Base-by-base conservation (phyloP, 92 coral and sea anemone genomes). In the Parazoanthus darwini region DNA sequence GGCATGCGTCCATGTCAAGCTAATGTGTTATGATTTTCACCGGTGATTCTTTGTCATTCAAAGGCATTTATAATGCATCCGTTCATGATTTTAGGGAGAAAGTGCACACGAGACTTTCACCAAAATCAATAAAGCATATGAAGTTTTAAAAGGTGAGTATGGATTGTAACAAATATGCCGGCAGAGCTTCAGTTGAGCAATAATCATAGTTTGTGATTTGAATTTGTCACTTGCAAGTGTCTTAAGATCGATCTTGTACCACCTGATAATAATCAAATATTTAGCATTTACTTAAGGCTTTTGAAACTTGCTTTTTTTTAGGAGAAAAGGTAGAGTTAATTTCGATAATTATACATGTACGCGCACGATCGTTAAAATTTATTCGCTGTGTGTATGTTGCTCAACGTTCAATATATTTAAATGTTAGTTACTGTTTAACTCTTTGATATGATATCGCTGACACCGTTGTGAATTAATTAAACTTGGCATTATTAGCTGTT, bases 91-190 rank as follows among this genome's bases (percentile, higher is more conserved):
- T 71, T 68, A 97, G 82, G 99, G 91, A 74, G 95, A 95, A 9
- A 91, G 90, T 33, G 99, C 99, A n/a, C 99, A 97, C 46, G 99
- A 97, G 70, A 92, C 88, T 44, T 97, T 97, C 79, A 91, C 94
- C 85, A 84, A 86, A 86, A 88, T 97, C 70, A 97, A 90, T 78
- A 96, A 94, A 78, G 99, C 99, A 1, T 97, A 97, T 86, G 99
- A 97, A 78, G 96, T 97, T 29, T 90, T 97, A 42, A 97, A 97
- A 97, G 99, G 99, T 95, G 83, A 43, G 88, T 42, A 16, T n/a
- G 43, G 5, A 8, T 0, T 23, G 42, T 36, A 54, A 54, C 59
- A 54, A 1, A 54, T 54, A 0, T 11, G 2, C 18, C 9, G 59
- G 59, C 59, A 5, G 38, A 48, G 10, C 13, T 26, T 46, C 70